Conservation (phyloP, 2,113 vertebrate species). For the Anolis carolinensis region DNA sequence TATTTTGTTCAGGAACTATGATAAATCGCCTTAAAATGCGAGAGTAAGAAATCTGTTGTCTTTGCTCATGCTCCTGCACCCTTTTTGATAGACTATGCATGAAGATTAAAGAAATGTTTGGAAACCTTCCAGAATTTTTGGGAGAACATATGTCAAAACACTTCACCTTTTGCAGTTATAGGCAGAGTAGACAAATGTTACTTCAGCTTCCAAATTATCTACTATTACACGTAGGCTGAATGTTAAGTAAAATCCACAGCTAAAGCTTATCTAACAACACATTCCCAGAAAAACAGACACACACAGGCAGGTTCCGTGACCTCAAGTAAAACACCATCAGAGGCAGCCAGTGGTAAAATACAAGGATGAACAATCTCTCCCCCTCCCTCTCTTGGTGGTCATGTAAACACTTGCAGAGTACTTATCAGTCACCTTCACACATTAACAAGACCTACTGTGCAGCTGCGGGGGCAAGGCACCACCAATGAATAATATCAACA, state of each 20-base stretch:
- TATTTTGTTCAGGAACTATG: neutral
- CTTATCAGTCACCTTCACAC: neutral
- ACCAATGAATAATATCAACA: neutral
- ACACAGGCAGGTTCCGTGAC: neutral
- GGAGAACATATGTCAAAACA: neutral
- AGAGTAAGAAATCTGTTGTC: constrained; percentile 31
- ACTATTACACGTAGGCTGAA: neutral
- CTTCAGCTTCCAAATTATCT: neutral
- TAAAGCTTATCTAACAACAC: neutral
- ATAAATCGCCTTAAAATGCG: constrained; percentile 36
- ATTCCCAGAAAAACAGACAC: neutral
- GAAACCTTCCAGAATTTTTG: constrained; percentile 25
- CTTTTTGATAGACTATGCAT: constrained; percentile 15
- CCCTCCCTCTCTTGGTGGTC: neutral
- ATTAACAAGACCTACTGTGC: neutral
- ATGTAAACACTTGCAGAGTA: neutral
- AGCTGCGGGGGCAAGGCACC: neutral
- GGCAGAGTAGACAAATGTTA: neutral
- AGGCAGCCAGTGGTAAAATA: neutral
- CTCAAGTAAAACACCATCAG: neutral
- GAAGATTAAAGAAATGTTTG: constrained; percentile 11
- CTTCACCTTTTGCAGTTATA: constrained; percentile 40
- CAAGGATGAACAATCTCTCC: neutral
- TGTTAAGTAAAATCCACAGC: neutral
- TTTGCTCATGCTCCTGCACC: constrained; percentile 22